phyloP scores from a whole-genome alignment of 2,113 vertebrate species.

The rabbit (Oryctolagus cuniculus) region DNA sequence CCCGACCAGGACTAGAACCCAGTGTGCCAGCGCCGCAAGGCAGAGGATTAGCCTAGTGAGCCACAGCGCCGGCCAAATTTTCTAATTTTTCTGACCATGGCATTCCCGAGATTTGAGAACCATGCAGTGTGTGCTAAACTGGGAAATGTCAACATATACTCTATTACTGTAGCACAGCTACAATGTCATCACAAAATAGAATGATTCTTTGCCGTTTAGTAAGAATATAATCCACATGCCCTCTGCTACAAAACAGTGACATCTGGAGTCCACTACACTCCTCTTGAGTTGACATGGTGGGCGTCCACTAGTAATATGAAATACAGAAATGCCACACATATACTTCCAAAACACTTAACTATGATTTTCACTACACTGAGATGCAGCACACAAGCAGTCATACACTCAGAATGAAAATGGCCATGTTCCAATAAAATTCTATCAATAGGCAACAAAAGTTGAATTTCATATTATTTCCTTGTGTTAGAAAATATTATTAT shows the following conservation, averaged over 20 bases:
- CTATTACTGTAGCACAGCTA: background rate
- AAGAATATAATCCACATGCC: background rate
- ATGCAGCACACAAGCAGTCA: background rate
- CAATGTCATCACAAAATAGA: background rate
- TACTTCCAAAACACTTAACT: background rate
- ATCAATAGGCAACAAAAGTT: background rate
- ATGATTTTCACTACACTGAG: background rate
- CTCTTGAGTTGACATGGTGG: background rate
- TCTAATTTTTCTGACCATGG: background rate
- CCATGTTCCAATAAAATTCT: background rate
- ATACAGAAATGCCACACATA: too few relatives aligned
- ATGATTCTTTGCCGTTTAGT: constrained; percentile 1
- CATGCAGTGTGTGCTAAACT: background rate
- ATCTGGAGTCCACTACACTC: background rate
- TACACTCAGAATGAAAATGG: background rate
- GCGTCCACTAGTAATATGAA: background rate
- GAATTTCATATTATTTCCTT: background rate
- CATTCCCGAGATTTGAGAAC: background rate
- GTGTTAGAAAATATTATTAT: background rate
- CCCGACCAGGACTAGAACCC: too few relatives aligned
- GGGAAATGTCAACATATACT: background rate
- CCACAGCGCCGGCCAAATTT: too few relatives aligned
- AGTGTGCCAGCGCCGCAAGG: too few relatives aligned
- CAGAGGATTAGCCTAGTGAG: too few relatives aligned
- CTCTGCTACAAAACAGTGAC: background rate